Percentiles rank a stretch among this genome's conserved stretches.
phyloP scores from a whole-genome alignment of 2,797 vertebrate species.

The Hylomyscus alleni region DNA sequence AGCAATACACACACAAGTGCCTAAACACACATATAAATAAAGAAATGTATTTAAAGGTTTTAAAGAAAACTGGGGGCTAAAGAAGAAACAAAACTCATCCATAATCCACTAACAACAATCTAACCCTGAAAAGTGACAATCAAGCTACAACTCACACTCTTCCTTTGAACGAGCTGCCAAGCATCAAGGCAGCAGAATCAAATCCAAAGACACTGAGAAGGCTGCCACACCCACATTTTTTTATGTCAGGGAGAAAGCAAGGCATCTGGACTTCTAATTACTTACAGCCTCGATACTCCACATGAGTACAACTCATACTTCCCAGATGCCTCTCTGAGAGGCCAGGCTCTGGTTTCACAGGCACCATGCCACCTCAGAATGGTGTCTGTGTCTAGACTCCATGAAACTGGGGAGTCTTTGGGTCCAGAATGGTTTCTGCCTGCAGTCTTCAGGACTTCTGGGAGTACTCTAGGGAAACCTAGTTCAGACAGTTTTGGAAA shows the following conservation, averaged over 20 bases:
- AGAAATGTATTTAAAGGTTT: background rate
- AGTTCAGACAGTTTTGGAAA: background rate
- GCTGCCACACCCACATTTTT: background rate
- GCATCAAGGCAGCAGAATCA: background rate
- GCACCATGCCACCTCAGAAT: background rate
- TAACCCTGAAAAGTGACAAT: background rate
- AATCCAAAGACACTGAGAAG: background rate
- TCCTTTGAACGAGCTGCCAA: background rate
- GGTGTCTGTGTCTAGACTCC: background rate
- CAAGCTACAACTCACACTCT: background rate
- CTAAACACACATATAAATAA: background rate
- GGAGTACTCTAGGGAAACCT: background rate
- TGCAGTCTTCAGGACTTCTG: rapidly evolving
- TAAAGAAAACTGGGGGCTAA: background rate
- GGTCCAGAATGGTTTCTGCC: background rate
- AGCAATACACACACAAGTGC: background rate
- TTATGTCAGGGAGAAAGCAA: background rate
- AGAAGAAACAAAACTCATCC: background rate
- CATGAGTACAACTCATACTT: background rate
- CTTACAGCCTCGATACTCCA: background rate
- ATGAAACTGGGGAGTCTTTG: background rate
- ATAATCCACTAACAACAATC: background rate
- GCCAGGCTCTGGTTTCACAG: background rate
- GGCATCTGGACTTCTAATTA: slow-evolving; percentile 15
- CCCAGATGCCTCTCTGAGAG: slow-evolving; percentile 4